Evolutionary conservation across 2,797 vertebrate genomes (phyloP).

Genomic region (Squalus acanthias): DNA sequence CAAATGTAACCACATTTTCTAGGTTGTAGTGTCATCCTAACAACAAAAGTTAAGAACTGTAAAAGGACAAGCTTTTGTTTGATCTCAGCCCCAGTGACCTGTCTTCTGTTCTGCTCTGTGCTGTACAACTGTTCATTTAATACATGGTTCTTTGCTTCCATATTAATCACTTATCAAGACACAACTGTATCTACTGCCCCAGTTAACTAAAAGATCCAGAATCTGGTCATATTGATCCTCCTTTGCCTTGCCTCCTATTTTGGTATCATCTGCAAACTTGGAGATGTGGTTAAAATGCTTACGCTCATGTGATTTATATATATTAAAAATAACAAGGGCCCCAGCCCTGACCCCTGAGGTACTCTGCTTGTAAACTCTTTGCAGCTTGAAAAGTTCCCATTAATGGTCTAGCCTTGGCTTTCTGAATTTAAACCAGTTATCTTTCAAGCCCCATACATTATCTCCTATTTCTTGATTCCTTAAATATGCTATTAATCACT

Average conservation of each 20-base stretch:
- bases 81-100: not conserved
- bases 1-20: not conserved
- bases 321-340: not conserved
- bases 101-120: not conserved
- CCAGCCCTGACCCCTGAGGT: not conserved
- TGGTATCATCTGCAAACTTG: not conserved
- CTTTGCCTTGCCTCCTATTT: not conserved
- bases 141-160: not conserved
- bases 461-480: not conserved
- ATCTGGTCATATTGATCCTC: not conserved
- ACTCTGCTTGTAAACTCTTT: not conserved
- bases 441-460: not conserved
- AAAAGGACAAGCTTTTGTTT: not conserved
- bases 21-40: not conserved
- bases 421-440: not conserved
- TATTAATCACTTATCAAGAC: not conserved
- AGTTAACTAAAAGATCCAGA: not conserved
- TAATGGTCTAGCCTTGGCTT: not conserved
- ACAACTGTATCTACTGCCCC: not conserved
- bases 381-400: not conserved
- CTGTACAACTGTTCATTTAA: not conserved
- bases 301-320: not conserved
- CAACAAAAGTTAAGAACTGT: not conserved
- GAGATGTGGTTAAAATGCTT: not conserved
- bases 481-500: not conserved